These are phyloP conservation scores for Dolichopus griseipennis DNA, from an alignment of 2,888 invertebrate genomes.

Conservation along the genomic window DNA sequence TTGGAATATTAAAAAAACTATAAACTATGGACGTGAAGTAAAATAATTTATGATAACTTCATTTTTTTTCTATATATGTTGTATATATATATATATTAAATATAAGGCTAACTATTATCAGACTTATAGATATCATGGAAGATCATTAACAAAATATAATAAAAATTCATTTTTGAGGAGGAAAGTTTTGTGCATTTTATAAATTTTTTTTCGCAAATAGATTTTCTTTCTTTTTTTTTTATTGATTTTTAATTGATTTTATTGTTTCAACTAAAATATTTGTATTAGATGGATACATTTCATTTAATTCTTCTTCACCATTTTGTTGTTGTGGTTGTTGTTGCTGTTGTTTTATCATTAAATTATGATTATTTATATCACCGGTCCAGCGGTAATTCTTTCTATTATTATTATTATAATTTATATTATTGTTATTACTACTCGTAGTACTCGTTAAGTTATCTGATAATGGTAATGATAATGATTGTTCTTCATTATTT, in stretches of 20 bases:
- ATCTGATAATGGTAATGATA: constrained; percentile 17
- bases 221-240: background rate
- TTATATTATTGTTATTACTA: background rate
- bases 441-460: background rate
- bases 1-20: no score
- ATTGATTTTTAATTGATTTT: constrained; percentile 20
- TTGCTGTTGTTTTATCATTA: background rate
- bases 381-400: constrained; percentile 15
- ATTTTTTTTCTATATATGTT: no score
- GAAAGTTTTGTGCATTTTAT: background rate
- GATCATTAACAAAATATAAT: background rate
- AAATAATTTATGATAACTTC: no score
- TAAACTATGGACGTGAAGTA: no score
- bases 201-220: background rate
- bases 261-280: constrained; percentile 25
- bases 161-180: background rate
- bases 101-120: background rate
- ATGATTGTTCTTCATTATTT: constrained; percentile 13
- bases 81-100: background rate
- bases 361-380: background rate
- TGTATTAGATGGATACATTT: constrained; percentile 2
- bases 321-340: background rate
- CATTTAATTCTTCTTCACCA: constrained; percentile 6
- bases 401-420: background rate
- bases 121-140: background rate